A percentile compares a stretch with the other conserved stretches of the same genome.
Conservation (phyloP, 2,113 vertebrate species). For the Pipa parva region DNA sequence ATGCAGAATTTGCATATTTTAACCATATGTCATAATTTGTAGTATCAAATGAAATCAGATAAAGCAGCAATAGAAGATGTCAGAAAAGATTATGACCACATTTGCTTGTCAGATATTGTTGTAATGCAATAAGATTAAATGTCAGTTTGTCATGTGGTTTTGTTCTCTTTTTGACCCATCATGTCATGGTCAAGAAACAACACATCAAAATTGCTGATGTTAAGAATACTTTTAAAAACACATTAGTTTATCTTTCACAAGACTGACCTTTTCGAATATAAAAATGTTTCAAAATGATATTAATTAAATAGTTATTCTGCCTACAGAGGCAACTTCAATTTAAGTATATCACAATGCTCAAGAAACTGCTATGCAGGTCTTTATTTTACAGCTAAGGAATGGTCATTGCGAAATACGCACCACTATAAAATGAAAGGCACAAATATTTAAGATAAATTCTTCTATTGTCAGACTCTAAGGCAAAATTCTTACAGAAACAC, state of each 20-base stretch:
- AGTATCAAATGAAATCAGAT: not conserved
- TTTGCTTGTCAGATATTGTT: not conserved
- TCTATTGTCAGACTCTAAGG: too few relatives aligned
- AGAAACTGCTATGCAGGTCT: too few relatives aligned
- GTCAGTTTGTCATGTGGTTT: not conserved
- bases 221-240: slow-evolving; percentile 31
- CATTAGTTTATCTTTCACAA: slow-evolving; percentile 54
- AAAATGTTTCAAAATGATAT: slow-evolving; percentile 61
- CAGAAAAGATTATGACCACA: not conserved
- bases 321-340: too few relatives aligned
- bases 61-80: not conserved
- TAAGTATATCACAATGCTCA: too few relatives aligned
- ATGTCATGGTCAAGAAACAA: not conserved
- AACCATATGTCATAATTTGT: not conserved
- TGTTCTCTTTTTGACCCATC: not conserved
- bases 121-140: not conserved
- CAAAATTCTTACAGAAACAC: too few relatives aligned
- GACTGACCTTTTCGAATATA: slow-evolving; percentile 56
- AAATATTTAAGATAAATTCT: too few relatives aligned
- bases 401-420: too few relatives aligned
- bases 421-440: too few relatives aligned
- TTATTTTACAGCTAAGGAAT: too few relatives aligned
- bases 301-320: too few relatives aligned
- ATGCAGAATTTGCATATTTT: not conserved
- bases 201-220: not conserved